Evolutionary conservation across 2,113 vertebrate species (phyloP).

Genomic region (Sebastes fasciatus): DNA sequence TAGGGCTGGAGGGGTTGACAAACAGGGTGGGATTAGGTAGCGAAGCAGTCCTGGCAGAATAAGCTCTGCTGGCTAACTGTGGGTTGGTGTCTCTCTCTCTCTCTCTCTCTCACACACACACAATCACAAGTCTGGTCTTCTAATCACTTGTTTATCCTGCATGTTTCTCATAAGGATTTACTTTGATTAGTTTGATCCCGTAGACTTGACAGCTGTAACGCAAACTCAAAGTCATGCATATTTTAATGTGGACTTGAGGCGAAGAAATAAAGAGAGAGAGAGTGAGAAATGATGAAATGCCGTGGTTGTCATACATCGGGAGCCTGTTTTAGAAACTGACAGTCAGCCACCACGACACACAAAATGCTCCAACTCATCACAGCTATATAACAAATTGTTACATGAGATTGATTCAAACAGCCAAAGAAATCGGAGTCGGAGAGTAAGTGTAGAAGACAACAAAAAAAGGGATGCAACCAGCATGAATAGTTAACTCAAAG

Average conservation of each 20-base stretch:
- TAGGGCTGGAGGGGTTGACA: conserved; percentile 56
- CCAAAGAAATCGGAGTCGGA: no score
- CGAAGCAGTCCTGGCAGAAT: conserved; percentile 40
- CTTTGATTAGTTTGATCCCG: conserved; percentile 69
- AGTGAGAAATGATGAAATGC: conserved; percentile 51
- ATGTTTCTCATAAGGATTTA: conserved; percentile 65
- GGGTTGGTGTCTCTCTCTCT: conserved; percentile 13
- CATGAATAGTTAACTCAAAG: neutral
- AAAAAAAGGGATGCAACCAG: neutral
- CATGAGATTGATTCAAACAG: no score
- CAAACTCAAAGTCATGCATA: conserved; percentile 66
- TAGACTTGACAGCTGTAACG: conserved; percentile 59
- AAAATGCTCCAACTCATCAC: conserved; percentile 29
- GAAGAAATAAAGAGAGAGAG: conserved; percentile 24
- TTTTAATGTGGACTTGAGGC: conserved; percentile 64
- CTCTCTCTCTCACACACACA: conserved; percentile 17
- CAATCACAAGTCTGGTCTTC: conserved; percentile 58
- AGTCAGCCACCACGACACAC: conserved; percentile 33
- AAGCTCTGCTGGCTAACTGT: conserved; percentile 46
- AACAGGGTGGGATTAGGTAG: conserved; percentile 63
- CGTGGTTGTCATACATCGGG: conserved; percentile 35
- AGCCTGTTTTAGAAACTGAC: conserved; percentile 38
- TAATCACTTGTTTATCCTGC: conserved; percentile 68
- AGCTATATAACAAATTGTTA: neutral
- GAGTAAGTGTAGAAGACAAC: neutral